Evolutionary conservation across 2,113 vertebrate species (phyloP), one percentile per base, ranked within the genome.

Genomic region (Melanocharis versteri): DNA sequence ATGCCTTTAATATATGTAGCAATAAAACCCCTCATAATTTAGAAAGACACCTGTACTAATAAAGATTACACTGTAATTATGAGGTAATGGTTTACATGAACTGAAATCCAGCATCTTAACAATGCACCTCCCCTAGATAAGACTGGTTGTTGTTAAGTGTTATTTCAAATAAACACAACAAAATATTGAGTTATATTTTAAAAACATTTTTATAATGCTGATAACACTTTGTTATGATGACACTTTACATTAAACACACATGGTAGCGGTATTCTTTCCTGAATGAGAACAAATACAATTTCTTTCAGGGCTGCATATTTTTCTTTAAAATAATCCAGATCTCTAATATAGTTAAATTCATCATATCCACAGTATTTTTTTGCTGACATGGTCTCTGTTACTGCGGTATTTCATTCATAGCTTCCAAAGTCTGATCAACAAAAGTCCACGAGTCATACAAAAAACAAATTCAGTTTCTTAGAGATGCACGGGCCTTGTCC

Each of bases 401-500:
- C 27, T 83, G 44, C 18, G 50, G 21, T 33, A 81, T 56, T 83
- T 72, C 4, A 33, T 69, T 64, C 40, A 35, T 10, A 30, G 22
- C 28, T 93, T 83, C 19, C 0, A 0, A 91, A 90, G 50, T 39
- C 24, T 60, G 31, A 73, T 84, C 57, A 70, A 85, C n/a, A 88
- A 21, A 89, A 87, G 23, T 85, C 66, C 66, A 17, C 28, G 9
- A 85, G 9, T 31, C 30, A 65, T 15, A 68, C 7, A 48, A 77
- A 54, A 83, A 30, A 19, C 50, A 71, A 56, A 83, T 48, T 98
- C 97, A 99, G 9, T 98, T 97, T 97, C 99, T 98, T 81, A 99
- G 97, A 27, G 98, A 98, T 84, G 97, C 85, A 19, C 99, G 98
- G n/a, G 99, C 99, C 96, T 99, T 99, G 97, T 99, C 99, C 96